Evolutionary conservation across 1,140 invertebrate species (phyloP).

Genomic region (Centruroides sculpturatus): DNA sequence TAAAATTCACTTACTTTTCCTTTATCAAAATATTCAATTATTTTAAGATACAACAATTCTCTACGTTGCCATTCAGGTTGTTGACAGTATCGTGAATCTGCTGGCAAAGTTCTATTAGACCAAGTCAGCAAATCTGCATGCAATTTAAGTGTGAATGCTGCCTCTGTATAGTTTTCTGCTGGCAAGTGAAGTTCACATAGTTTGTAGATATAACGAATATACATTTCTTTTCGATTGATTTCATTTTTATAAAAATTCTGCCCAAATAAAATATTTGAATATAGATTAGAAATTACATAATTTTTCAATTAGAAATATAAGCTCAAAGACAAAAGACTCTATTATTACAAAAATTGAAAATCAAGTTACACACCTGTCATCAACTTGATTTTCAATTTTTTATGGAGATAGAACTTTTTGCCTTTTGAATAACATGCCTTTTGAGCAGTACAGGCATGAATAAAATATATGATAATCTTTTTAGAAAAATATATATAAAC

Average conservation of each 20-base stretch:
- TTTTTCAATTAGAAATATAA: slow-evolving; percentile 19
- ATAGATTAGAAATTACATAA: neutral
- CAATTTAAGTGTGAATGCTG: slow-evolving; percentile 83
- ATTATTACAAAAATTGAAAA: neutral
- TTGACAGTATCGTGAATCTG: slow-evolving; percentile 29
- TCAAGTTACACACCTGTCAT: no score
- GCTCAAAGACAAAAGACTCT: slow-evolving; percentile 2
- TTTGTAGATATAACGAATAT: slow-evolving; percentile 91
- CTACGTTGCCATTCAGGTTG: slow-evolving; percentile 84
- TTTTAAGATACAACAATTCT: slow-evolving; percentile 77
- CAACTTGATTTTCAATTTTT: neutral
- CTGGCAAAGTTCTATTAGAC: slow-evolving; percentile 51
- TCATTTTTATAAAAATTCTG: slow-evolving; percentile 93
- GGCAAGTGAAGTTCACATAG: slow-evolving; percentile 83
- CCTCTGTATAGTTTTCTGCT: slow-evolving; percentile 90
- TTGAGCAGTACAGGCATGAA: no score
- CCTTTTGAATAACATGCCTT: no score
- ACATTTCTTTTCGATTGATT: slow-evolving; percentile 91
- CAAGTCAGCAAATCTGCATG: slow-evolving; percentile 84
- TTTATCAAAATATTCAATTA: slow-evolving; percentile 84
- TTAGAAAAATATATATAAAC: no score
- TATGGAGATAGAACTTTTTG: neutral
- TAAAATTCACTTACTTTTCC: slow-evolving; percentile 52
- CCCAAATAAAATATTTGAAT: slow-evolving; percentile 21
- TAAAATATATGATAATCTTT: no score